phyloP scores from a whole-genome alignment of 2,888 invertebrate species.

The Zelleria hepariella region DNA sequence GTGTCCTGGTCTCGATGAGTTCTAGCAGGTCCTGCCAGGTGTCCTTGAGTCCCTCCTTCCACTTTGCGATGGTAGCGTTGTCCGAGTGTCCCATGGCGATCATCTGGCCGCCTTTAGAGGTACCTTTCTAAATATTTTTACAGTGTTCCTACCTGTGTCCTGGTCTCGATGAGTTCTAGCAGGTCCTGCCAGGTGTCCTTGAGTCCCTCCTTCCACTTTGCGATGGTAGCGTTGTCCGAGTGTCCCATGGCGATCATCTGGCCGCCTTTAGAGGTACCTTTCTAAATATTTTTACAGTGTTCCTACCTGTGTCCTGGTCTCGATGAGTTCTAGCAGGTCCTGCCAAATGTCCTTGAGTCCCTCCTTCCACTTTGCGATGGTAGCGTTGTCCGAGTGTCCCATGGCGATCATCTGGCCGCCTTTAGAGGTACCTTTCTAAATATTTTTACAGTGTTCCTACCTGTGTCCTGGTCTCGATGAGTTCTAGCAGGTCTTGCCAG shows the following conservation, averaged over 20 bases:
- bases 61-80: constrained; percentile 98
- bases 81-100: constrained; percentile 98
- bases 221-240: constrained; percentile 97
- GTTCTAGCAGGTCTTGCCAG: constrained; percentile 98
- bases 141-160: constrained; percentile 72
- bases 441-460: constrained; percentile 21
- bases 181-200: constrained; percentile 99
- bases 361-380: constrained; percentile 99
- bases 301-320: constrained; percentile 78
- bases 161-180: constrained; percentile 96
- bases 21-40: constrained; percentile 99
- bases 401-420: constrained; percentile 95
- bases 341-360: constrained; percentile 99
- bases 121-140: no score
- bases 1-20: constrained; percentile 94
- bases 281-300: no score
- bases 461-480: constrained; percentile 94
- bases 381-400: constrained; percentile 97
- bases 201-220: constrained; percentile 98
- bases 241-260: constrained; percentile 95
- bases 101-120: constrained; percentile 96
- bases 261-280: no score
- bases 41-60: constrained; percentile 99
- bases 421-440: no score
- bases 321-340: constrained; percentile 96